Evolutionary conservation across 2,888 invertebrate genomes (phyloP).

Genomic region (Scaptomyza polygonia): DNA sequence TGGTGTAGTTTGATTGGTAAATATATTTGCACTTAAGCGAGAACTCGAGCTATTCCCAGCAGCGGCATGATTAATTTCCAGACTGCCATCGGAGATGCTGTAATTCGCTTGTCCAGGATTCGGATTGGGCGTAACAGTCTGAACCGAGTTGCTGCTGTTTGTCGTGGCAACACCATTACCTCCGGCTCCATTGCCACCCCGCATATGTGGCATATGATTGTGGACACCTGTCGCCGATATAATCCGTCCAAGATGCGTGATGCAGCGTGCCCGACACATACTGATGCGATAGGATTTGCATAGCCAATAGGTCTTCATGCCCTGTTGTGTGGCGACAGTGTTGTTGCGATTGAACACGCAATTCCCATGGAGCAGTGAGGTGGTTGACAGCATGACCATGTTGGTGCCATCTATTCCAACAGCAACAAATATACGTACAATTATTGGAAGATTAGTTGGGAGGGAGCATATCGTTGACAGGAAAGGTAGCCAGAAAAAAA

Average conservation of each 20-base stretch:
- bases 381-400: constrained; percentile 84
- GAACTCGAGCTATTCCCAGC: constrained; percentile 20
- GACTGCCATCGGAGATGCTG: constrained; percentile 47
- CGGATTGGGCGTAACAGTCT: constrained; percentile 49
- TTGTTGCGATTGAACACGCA: constrained; percentile 85
- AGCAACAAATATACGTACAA: constrained; percentile 72
- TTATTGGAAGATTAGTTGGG: constrained; percentile 72
- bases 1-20: constrained; percentile 52
- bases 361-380: constrained; percentile 84
- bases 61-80: constrained; percentile 41
- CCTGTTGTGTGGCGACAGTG: constrained; percentile 85
- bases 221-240: constrained; percentile 84
- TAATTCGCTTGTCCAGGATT: constrained; percentile 51
- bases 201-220: constrained; percentile 84
- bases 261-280: constrained; percentile 84
- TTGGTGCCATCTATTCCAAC: constrained; percentile 81
- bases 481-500: constrained; percentile 14
- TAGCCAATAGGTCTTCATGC: constrained; percentile 85
- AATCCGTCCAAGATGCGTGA: constrained; percentile 84
- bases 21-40: constrained; percentile 44
- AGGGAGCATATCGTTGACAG: constrained; percentile 39
- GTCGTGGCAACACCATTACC: constrained; percentile 1
- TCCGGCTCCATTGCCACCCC: constrained; percentile 47
- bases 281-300: constrained; percentile 85
- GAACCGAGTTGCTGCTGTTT: constrained; percentile 18